Base-by-base conservation (phyloP, 2,113 vertebrate species). In the Phylloscopus trochilus region DNA sequence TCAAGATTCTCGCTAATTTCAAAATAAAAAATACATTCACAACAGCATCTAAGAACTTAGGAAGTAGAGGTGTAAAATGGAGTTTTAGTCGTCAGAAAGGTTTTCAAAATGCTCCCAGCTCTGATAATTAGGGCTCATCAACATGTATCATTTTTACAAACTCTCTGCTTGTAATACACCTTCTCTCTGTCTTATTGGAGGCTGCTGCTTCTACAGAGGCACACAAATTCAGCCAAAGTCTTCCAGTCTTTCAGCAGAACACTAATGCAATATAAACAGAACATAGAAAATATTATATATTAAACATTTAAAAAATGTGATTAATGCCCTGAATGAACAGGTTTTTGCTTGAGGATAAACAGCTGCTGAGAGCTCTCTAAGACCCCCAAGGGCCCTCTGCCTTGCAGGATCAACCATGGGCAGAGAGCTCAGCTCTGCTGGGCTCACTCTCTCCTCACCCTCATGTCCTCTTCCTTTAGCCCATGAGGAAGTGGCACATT, bases 401-500 rank as follows among this genome's bases (percentile, higher is more conserved):
- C 43, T 31, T 44, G 28, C 33, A 39, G 80, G 47, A 30, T 27
- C 3, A 27, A 7, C 5, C 0, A 0, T 2, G 35, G 41, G 28
- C 46, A 35, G 30, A 2, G 0, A 53, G 41, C 13, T 23, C 43
- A 27, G 15, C 33, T 55, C 8, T 8, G 39, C 60, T 37, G 28
- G 69, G 62, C 26, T 76, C 24, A 16, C 21, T 13, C 12, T 18
- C 41, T 44, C 33, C 37, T 53, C 41, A 31, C 9, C 47, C 30
- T 49, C 73, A 2, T 0, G 0, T 7, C 24, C 20, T 26, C 3
- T 22, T 68, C 27, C 49, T 33, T 28, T 41, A 39, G 43, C 56
- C 46, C 15, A 1, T 0, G 4, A 46, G 15, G 21, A n/a, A 10
- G 7, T 8, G 33, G 39, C 20, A 43, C 27, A 14, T 31, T 28